phyloP scores from a whole-genome alignment of 1,140 invertebrate species.

The Panagrolaimus sp. region DNA sequence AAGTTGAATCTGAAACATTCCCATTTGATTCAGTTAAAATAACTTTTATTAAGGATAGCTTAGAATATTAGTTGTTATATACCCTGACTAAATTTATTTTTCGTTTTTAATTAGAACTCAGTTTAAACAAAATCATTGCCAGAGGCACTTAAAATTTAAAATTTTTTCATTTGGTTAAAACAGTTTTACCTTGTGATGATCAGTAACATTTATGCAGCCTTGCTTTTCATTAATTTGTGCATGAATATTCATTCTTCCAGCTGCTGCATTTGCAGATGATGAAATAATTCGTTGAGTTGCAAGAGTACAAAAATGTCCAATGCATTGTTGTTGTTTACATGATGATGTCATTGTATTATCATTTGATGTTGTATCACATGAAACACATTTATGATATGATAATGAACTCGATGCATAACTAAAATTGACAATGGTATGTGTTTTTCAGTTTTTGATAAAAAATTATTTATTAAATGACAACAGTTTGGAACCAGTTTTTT shows the following conservation, averaged over 20 bases:
- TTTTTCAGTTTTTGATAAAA: not conserved
- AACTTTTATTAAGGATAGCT: no score
- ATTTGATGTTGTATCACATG: conserved; percentile 49
- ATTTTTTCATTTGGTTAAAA: not conserved
- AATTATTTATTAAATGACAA: not conserved
- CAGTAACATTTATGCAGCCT: conserved; percentile 56
- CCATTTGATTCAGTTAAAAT: no score
- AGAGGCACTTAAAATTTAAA: not conserved
- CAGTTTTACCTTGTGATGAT: conserved; percentile 25
- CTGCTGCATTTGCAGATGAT: not conserved
- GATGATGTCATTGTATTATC: conserved; percentile 44
- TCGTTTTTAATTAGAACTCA: no score
- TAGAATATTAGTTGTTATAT: no score
- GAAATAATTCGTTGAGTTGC: conserved; percentile 42
- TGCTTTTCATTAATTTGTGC: conserved; percentile 47
- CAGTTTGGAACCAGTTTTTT: no score
- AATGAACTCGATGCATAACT: not conserved
- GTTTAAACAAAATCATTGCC: no score
- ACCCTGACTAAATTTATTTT: no score
- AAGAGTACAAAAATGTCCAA: conserved; percentile 52
- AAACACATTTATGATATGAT: conserved; percentile 45
- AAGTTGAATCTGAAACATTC: conserved; percentile 40
- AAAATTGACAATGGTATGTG: not conserved
- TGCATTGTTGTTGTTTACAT: conserved; percentile 49
- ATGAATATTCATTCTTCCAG: conserved; percentile 2